Conservation (phyloP, 2,113 vertebrate species). For the Isichthys henryi region DNA sequence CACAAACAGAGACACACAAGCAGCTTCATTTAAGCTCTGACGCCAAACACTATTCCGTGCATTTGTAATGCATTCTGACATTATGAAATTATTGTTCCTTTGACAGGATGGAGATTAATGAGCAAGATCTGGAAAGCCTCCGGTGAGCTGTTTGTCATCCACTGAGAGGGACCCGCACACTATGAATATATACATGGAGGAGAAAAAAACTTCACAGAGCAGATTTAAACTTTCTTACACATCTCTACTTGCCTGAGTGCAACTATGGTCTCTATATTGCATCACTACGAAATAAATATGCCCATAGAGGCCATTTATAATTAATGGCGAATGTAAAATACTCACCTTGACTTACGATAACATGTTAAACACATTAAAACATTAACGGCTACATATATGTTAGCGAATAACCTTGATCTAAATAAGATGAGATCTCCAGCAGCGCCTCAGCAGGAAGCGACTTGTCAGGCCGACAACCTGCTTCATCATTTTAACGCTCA, state of each 20-base stretch:
- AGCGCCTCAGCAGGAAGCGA: not conserved
- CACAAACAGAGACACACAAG: not conserved
- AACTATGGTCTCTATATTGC: not conserved
- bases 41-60: conserved; percentile 19
- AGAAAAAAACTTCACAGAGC: not conserved
- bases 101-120: conserved; percentile 31
- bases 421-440: not conserved
- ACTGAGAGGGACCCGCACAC: conserved; percentile 6
- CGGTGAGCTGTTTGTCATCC: conserved; percentile 34
- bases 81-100: conserved; percentile 28
- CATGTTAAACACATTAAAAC: not conserved
- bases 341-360: not conserved
- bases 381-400: not conserved
- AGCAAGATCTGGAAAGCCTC: conserved; percentile 17
- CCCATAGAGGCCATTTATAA: not conserved
- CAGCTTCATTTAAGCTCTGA: not conserved
- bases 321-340: not conserved
- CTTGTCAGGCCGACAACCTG: not conserved
- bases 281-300: not conserved
- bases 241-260: not conserved
- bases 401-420: not conserved
- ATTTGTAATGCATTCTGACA: conserved; percentile 27
- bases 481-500: not conserved
- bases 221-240: not conserved
- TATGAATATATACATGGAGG: conserved; percentile 21